phyloP scores from a whole-genome alignment of 2,888 invertebrate genomes.

The Oligia latruncula region DNA sequence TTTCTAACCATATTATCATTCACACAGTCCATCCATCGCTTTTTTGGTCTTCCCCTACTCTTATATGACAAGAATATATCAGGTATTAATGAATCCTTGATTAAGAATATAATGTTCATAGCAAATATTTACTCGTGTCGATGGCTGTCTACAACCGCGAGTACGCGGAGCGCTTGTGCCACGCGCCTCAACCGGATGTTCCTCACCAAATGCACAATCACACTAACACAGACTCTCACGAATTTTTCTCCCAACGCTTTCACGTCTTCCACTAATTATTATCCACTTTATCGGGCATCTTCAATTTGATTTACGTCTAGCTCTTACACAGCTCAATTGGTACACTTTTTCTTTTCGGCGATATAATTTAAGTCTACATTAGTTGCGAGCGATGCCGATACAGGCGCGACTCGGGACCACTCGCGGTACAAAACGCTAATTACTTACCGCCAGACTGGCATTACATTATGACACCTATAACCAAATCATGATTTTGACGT shows the following conservation, averaged over 20 bases:
- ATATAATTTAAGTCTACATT: slow-evolving; percentile 82
- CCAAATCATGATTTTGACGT: slow-evolving; percentile 72
- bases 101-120: slow-evolving; percentile 5
- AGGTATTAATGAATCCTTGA: slow-evolving; percentile 11
- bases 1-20: neutral
- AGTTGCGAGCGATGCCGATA: slow-evolving; percentile 70
- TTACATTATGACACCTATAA: slow-evolving; percentile 70
- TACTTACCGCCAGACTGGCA: slow-evolving; percentile 66
- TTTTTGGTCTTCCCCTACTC: neutral
- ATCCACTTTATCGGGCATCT: slow-evolving; percentile 90
- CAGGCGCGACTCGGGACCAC: slow-evolving; percentile 53
- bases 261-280: slow-evolving; percentile 90
- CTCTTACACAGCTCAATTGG: slow-evolving; percentile 87
- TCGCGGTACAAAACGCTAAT: slow-evolving; percentile 63
- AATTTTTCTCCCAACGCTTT: slow-evolving; percentile 90
- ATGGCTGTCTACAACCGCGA: slow-evolving; percentile 1
- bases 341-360: slow-evolving; percentile 88
- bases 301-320: slow-evolving; percentile 90
- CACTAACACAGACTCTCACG: slow-evolving; percentile 89
- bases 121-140: slow-evolving; percentile 7
- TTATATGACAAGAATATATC: neutral
- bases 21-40: neutral
- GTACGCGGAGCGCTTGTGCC: slow-evolving; percentile 37
- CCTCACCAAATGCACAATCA: slow-evolving; percentile 88
- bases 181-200: slow-evolving; percentile 84